Conservation (phyloP, 2,888 invertebrate species). For the Amiota minor region DNA sequence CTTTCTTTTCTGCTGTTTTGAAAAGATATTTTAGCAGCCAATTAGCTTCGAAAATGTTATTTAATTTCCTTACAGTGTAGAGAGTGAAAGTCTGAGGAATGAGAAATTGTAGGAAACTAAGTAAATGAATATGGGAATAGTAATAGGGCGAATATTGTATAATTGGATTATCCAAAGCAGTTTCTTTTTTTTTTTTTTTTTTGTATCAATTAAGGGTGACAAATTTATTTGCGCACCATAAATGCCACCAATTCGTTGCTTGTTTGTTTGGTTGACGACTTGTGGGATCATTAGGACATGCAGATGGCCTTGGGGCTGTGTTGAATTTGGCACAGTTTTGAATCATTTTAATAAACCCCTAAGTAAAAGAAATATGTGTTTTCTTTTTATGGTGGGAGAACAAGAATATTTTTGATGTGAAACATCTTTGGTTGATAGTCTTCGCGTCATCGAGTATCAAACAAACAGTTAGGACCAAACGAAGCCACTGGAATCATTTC, state of each 20-base stretch:
- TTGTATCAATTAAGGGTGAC: slow-evolving; percentile 22
- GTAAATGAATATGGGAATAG: slow-evolving; percentile 35
- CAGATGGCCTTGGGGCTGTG: slow-evolving; percentile 5
- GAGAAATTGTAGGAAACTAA: background rate
- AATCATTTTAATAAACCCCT: too few species aligned
- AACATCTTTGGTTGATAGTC: too few species aligned
- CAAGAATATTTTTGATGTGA: too few species aligned
- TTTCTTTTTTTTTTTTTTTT: too few species aligned
- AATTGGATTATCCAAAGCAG: slow-evolving; percentile 52
- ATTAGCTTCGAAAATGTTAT: slow-evolving; percentile 66
- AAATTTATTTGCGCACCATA: slow-evolving; percentile 28
- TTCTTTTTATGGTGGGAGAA: too few species aligned
- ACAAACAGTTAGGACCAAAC: too few species aligned
- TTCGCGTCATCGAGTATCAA: too few species aligned
- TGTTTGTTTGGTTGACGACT: background rate
- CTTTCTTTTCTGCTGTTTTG: slow-evolving; percentile 25
- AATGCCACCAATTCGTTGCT: slow-evolving; percentile 6
- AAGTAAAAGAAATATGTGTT: too few species aligned
- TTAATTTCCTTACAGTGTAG: slow-evolving; percentile 60
- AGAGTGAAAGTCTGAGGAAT: slow-evolving; percentile 36
- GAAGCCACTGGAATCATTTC: too few species aligned
- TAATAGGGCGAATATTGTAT: slow-evolving; percentile 63
- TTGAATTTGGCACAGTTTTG: too few species aligned
- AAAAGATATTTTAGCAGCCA: slow-evolving; percentile 57
- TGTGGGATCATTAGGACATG: slow-evolving; percentile 21